These are phyloP conservation scores for Daphoenositta chrysoptera DNA, from an alignment of 2,113 vertebrate species.

Conservation along the genomic window DNA sequence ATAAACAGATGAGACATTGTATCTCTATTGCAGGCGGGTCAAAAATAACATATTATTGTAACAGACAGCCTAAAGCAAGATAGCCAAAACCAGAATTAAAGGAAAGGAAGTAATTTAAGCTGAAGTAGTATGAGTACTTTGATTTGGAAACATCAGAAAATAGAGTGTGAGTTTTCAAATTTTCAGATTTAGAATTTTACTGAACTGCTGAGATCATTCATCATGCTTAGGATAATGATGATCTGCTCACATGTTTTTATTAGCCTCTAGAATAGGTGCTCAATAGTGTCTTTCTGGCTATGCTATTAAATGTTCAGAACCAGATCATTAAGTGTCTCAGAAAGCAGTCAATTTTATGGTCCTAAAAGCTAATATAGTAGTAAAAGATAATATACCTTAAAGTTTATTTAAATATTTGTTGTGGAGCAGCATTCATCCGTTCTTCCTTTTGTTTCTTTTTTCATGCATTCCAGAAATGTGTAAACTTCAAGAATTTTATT, in stretches of 20 bases:
- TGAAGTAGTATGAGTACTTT: background rate
- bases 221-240: background rate
- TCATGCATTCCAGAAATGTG: background rate
- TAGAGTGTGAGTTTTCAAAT: background rate
- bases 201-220: background rate
- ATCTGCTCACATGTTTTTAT: background rate
- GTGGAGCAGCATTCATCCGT: background rate
- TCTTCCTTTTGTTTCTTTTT: background rate
- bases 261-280: background rate
- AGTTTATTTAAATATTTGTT: conserved; percentile 1
- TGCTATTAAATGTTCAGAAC: background rate
- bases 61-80: background rate
- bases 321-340: background rate
- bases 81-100: background rate
- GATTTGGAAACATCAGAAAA: background rate
- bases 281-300: background rate
- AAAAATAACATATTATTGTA: background rate
- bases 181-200: background rate
- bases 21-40: background rate
- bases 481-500: background rate
- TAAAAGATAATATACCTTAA: background rate
- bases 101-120: background rate
- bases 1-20: background rate
- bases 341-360: background rate
- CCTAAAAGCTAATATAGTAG: background rate